phyloP scores from a whole-genome alignment of 2,113 vertebrate genomes.

The Genyomyrus donnyi region DNA sequence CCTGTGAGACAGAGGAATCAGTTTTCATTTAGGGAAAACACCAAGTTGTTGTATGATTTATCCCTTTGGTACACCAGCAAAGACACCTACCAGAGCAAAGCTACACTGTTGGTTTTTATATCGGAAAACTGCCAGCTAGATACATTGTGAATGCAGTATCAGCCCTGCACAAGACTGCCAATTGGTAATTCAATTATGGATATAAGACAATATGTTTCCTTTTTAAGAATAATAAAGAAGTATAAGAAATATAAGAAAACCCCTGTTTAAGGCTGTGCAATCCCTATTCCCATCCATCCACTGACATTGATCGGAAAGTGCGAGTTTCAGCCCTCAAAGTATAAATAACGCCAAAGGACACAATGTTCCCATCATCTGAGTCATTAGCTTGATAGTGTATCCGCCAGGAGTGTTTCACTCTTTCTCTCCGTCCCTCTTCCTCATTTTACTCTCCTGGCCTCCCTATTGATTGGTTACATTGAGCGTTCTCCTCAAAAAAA shows the following conservation, averaged over 20 bases:
- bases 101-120: not conserved
- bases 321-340: not conserved
- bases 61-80: not conserved
- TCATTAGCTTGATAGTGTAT: not conserved
- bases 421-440: not conserved
- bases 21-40: not conserved
- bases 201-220: not conserved
- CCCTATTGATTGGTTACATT: not conserved
- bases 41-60: not conserved
- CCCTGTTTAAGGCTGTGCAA: not conserved
- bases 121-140: not conserved
- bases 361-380: not conserved
- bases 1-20: not conserved
- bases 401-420: not conserved
- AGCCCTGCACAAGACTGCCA: not conserved
- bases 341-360: not conserved
- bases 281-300: not conserved
- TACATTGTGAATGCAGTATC: not conserved
- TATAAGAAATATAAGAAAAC: not conserved
- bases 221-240: not conserved
- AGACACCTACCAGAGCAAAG: not conserved
- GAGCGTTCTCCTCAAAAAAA: not conserved
- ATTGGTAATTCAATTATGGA: not conserved
- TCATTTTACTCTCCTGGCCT: not conserved
- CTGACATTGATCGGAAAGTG: not conserved